Evolutionary conservation across 2,113 vertebrate species (phyloP), one percentile per base, ranked within the genome.

Genomic region (Coptodon rendalli): DNA sequence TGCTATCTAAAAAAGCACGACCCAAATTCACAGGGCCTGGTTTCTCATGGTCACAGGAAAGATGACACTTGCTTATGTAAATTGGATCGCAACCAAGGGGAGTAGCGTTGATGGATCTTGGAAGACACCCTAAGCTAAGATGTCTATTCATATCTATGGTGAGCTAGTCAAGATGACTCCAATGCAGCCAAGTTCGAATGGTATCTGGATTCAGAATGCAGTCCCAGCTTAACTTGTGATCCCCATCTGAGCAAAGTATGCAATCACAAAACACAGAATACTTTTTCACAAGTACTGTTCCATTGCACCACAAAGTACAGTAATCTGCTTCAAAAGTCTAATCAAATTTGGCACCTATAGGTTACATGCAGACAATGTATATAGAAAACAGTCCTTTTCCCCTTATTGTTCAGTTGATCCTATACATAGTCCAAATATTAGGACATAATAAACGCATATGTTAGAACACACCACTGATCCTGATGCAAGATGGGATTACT

Each of bases 41-140:
- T 27, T 19, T 53, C 54, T 80, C 83, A 85, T 81, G 84, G 88
- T 92, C 88, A 85, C 6, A 80, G 86, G 95, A 94, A 95, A 95
- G 89, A 93, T 48, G 87, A 94, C 86, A 86, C 93, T 80, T 14
- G 86, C 90, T 93, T 90, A 87, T 90, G 85, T 86, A 56, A 87
- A 86, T 11, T 76, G 85, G 71, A 87, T 53, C 4, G 50, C 17
- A 40, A 66, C 48, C 84, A 85, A 87, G 73, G n/a, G 48, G 82
- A 79, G 82, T 38, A 82, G 68, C 53, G 5, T 11, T 59, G 73
- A 66, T 27, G 27, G 52, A 52, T 61, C 71, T 88, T 87, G 80
- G 87, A 78, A 56, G 24, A 31, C 5, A 7, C 76, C 86, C 90
- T 38, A 68, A 90, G 38, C 31, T 61, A 71, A 86, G 22, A 82